Evolutionary conservation across 2,113 vertebrate genomes (phyloP).

Genomic region (Pao palembangensis): DNA sequence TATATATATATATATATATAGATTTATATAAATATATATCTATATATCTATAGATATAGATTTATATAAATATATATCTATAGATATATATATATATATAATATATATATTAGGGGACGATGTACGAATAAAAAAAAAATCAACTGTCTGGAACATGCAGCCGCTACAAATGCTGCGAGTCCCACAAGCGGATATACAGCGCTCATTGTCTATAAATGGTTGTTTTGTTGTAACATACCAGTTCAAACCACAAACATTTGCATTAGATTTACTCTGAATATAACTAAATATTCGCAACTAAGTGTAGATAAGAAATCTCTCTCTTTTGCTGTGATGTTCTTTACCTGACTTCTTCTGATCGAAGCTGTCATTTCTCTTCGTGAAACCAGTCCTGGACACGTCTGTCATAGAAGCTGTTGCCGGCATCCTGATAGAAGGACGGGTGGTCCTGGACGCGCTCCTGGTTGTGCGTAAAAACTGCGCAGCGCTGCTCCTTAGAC

Average conservation of each 20-base stretch:
- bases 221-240: not conserved
- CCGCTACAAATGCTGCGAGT: not conserved
- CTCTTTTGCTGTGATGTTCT: not conserved
- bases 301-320: not conserved
- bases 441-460: not conserved
- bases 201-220: not conserved
- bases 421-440: conserved; percentile 45
- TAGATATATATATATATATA: too few relatives aligned
- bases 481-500: conserved; percentile 7
- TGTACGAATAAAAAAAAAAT: not conserved
- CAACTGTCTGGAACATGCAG: conserved; percentile 6
- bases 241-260: too few relatives aligned
- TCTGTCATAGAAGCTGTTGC: conserved; percentile 67
- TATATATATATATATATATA: too few relatives aligned
- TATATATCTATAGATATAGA: too few relatives aligned
- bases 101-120: too few relatives aligned
- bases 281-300: too few relatives aligned
- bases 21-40: too few relatives aligned
- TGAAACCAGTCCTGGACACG: conserved; percentile 50
- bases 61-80: too few relatives aligned
- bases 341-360: conserved; percentile 71
- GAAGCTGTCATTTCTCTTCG: conserved; percentile 33
- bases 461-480: conserved; percentile 40
- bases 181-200: conserved; percentile 2
- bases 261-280: not conserved